A percentile compares a stretch with the other conserved stretches of the same genome.
These are phyloP conservation scores for Poeciliopsis retropinna DNA, from an alignment of 2,113 vertebrate genomes.

Conservation along the genomic window DNA sequence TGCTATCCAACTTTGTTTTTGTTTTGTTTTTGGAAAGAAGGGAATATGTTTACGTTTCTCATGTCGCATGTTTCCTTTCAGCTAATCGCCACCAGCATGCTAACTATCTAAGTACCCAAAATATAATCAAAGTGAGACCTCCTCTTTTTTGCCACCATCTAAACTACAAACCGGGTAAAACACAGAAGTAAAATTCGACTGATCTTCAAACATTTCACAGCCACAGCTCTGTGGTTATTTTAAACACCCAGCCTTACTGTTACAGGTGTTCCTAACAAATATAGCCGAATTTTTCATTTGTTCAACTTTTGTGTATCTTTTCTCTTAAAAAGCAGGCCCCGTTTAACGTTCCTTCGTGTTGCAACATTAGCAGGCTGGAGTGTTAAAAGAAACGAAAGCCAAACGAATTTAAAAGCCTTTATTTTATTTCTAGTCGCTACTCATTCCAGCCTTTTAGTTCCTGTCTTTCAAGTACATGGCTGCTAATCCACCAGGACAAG, in stretches of 20 bases:
- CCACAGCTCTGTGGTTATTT: conserved; percentile 13
- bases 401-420: not conserved
- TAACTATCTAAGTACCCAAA: not conserved
- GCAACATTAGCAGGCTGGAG: conserved; percentile 2
- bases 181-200: not conserved
- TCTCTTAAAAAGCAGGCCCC: not conserved
- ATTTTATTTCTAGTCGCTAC: not conserved
- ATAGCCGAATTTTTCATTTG: not conserved
- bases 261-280: not conserved
- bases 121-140: conserved; percentile 34
- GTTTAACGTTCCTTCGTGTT: not conserved
- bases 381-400: conserved; percentile 6
- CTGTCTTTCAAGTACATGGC: conserved; percentile 73
- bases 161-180: not conserved
- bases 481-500: conserved; percentile 77
- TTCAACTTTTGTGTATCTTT: not conserved
- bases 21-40: too few relatives aligned
- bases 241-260: not conserved
- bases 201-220: not conserved
- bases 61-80: too few relatives aligned
- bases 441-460: not conserved
- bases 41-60: too few relatives aligned
- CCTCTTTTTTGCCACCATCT: not conserved
- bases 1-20: too few relatives aligned
- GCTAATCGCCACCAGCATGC: too few relatives aligned